phyloP scores from a whole-genome alignment of 2,797 vertebrate genomes.

The Falco rusticolus region DNA sequence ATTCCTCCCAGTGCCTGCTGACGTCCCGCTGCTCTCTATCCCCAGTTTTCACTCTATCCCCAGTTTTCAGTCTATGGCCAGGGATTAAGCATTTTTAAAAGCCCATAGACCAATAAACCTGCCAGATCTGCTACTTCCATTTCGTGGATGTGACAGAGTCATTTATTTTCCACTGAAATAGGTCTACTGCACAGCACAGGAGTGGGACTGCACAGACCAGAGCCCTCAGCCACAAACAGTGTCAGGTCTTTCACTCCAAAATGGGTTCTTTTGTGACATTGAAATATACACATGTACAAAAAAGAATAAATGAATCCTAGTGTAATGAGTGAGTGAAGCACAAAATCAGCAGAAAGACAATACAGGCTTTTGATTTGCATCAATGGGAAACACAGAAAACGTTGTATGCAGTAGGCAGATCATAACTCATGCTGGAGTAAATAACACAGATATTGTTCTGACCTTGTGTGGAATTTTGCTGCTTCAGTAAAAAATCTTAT shows the following conservation, averaged over 20 bases:
- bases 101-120: background rate
- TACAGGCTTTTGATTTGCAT: slow-evolving; percentile 43
- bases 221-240: background rate
- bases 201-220: background rate
- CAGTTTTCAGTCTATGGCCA: background rate
- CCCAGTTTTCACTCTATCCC: background rate
- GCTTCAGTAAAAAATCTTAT: slow-evolving; percentile 42
- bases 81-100: background rate
- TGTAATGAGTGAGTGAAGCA: background rate
- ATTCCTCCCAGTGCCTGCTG: background rate
- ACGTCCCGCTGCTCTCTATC: background rate
- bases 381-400: slow-evolving; percentile 6
- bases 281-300: background rate
- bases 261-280: background rate
- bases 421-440: slow-evolving; percentile 34
- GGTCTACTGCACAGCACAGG: background rate
- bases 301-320: slow-evolving; percentile 3
- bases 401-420: slow-evolving; percentile 19
- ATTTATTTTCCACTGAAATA: background rate
- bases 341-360: slow-evolving; percentile 46
- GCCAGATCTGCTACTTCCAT: background rate
- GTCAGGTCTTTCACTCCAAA: background rate
- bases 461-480: slow-evolving; percentile 46
- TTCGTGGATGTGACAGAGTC: background rate
- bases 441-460: slow-evolving; percentile 52